phyloP scores from a whole-genome alignment of 2,113 vertebrate genomes.

The Menidia beryllina region DNA sequence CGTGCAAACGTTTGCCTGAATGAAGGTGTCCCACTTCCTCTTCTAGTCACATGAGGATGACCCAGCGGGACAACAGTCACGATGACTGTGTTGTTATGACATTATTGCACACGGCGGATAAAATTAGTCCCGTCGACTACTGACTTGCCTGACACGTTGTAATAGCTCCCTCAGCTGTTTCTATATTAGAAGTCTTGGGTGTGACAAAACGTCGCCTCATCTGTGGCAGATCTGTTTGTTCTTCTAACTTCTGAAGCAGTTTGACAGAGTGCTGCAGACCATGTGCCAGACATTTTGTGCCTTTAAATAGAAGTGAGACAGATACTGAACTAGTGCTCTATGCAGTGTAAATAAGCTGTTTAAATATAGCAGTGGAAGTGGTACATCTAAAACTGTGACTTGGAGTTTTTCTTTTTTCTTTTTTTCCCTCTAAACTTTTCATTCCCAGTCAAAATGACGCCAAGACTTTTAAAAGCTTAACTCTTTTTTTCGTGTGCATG shows the following conservation, averaged over 20 bases:
- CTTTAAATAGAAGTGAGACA: slow-evolving; percentile 77
- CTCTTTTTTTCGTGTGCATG: not conserved
- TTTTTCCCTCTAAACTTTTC: no score
- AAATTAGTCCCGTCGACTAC: slow-evolving; percentile 39
- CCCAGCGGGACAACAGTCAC: slow-evolving; percentile 51
- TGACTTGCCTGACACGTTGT: slow-evolving; percentile 22
- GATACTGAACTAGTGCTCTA: slow-evolving; percentile 61
- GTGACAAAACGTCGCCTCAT: slow-evolving; percentile 40
- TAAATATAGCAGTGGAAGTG: slow-evolving; percentile 78
- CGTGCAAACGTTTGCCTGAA: slow-evolving; percentile 28
- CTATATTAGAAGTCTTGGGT: slow-evolving; percentile 23
- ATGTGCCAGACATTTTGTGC: slow-evolving; percentile 69
- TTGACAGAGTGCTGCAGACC: slow-evolving; percentile 50
- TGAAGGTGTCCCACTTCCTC: slow-evolving; percentile 67
- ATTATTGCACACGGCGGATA: slow-evolving; percentile 33
- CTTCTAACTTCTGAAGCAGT: slow-evolving; percentile 23
- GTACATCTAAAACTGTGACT: slow-evolving; percentile 57
- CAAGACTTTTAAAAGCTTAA: slow-evolving; percentile 12
- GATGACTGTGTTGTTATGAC: slow-evolving; percentile 43
- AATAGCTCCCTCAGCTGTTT: slow-evolving; percentile 11
- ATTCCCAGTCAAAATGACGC: not conserved
- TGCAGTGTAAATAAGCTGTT: slow-evolving; percentile 79
- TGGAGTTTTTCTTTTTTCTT: not conserved
- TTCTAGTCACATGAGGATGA: slow-evolving; percentile 72
- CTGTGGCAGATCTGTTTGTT: slow-evolving; percentile 34